phyloP scores from a whole-genome alignment of 2,888 invertebrate species.

The Heliconius aoede region DNA sequence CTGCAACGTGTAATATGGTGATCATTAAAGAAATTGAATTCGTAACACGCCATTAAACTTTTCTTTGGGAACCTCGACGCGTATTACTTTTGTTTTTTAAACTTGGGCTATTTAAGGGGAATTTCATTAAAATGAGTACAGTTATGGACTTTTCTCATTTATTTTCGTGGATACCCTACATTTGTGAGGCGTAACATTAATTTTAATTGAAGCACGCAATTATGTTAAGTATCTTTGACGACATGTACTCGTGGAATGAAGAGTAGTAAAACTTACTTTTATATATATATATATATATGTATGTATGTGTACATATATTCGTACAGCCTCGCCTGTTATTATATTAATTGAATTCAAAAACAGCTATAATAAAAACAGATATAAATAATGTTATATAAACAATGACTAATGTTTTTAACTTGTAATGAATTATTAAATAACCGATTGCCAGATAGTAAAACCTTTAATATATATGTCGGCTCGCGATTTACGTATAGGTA shows the following conservation, averaged over 20 bases:
- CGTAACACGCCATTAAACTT: constrained; percentile 79
- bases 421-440: no score
- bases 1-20: constrained; percentile 25
- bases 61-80: constrained; percentile 63
- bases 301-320: no score
- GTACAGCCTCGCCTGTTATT: no score
- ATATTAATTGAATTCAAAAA: no score
- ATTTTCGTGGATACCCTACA: constrained; percentile 54
- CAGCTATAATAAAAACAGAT: no score
- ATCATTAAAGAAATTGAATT: constrained; percentile 58
- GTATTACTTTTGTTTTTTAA: constrained; percentile 71
- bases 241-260: constrained; percentile 5
- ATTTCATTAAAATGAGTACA: constrained; percentile 66
- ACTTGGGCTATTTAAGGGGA: constrained; percentile 70
- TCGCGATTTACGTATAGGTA: no score
- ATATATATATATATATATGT: no score
- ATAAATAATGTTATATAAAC: no score
- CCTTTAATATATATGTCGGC: no score
- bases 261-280: no score
- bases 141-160: constrained; percentile 58
- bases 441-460: no score
- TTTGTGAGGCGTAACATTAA: constrained; percentile 62
- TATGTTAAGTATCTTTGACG: constrained; percentile 13
- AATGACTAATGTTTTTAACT: no score
- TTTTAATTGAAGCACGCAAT: constrained; percentile 57